A percentile compares a stretch with the other conserved stretches of the same genome.
Evolutionary conservation across 35 echinoderm and acorn worm genomes (phyloP).

Genomic region (Lytechinus pictus): DNA sequence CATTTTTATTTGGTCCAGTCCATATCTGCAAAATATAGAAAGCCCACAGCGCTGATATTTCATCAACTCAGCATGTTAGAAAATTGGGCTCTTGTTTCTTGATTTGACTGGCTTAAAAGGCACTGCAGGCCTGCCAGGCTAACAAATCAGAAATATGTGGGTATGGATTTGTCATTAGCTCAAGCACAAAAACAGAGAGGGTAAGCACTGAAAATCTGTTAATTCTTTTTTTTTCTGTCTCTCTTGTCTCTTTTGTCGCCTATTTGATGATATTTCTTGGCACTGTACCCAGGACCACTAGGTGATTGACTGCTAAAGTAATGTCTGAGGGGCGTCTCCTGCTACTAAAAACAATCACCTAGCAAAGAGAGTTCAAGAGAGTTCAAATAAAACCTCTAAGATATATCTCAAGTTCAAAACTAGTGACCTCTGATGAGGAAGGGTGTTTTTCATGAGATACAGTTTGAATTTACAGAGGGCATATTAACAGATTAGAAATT

Average conservation of each 20-base stretch:
- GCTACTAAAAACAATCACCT: background rate
- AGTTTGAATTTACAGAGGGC: background rate
- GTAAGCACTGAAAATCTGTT: background rate
- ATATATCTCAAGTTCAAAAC: background rate
- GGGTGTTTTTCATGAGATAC: conserved; percentile 1
- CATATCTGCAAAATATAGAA: background rate
- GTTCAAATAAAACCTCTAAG: background rate
- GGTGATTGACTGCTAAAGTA: background rate
- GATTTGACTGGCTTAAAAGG: background rate
- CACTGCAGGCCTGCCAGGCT: background rate
- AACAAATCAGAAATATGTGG: background rate
- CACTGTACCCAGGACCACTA: background rate
- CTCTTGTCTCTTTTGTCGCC: conserved; percentile 20
- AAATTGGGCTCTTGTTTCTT: conserved; percentile 4
- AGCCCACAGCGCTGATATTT: conserved; percentile 14
- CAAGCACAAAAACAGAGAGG: background rate
- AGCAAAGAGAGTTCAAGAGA: background rate
- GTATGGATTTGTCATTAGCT: conserved; percentile 22
- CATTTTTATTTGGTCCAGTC: background rate
- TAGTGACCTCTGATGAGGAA: background rate
- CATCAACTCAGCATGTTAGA: conserved; percentile 27
- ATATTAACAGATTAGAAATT: background rate
- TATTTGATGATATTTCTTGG: conserved; percentile 39
- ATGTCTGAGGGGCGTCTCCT: background rate
- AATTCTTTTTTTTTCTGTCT: background rate